phyloP scores from a whole-genome alignment of 2,113 vertebrate species.

The Acanthochromis polyacanthus region DNA sequence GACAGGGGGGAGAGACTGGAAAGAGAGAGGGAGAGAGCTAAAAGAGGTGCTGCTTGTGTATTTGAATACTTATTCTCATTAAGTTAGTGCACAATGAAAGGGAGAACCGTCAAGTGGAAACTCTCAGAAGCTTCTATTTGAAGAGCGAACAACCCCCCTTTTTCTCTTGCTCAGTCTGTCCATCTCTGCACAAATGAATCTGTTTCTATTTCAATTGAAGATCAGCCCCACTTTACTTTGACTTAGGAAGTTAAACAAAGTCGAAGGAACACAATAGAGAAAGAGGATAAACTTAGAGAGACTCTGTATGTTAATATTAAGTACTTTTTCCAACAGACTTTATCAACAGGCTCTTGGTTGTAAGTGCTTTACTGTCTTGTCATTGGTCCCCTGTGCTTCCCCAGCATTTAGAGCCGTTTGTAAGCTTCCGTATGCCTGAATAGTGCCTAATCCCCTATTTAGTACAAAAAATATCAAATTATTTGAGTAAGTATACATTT shows the following conservation, averaged over 20 bases:
- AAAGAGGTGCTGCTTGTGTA: slow-evolving; percentile 68
- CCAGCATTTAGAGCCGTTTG: not conserved
- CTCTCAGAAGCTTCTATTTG: slow-evolving; percentile 75
- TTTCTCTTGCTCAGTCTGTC: slow-evolving; percentile 55
- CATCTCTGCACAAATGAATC: slow-evolving; percentile 73
- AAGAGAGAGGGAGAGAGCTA: slow-evolving; percentile 35
- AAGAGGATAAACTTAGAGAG: slow-evolving; percentile 64
- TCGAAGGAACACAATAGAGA: slow-evolving; percentile 62
- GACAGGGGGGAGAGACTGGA: slow-evolving; percentile 44
- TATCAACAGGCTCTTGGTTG: slow-evolving; percentile 40
- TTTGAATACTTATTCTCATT: slow-evolving; percentile 79
- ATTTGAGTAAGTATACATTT: not conserved
- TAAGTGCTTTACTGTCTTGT: slow-evolving; percentile 54
- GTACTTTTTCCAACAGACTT: slow-evolving; percentile 65
- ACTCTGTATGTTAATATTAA: slow-evolving; percentile 73
- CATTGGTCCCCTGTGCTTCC: slow-evolving; percentile 24
- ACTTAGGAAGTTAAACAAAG: slow-evolving; percentile 75
- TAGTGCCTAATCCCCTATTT: slow-evolving; percentile 84
- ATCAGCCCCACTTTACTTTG: slow-evolving; percentile 73
- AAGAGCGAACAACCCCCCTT: slow-evolving; percentile 58
- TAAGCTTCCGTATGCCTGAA: slow-evolving; percentile 74
- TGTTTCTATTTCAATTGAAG: slow-evolving; percentile 73
- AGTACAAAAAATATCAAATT: slow-evolving; percentile 65
- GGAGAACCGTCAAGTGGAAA: slow-evolving; percentile 75
- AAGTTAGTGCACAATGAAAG: slow-evolving; percentile 78